These are phyloP conservation scores for Spondyliosoma cantharus DNA, from an alignment of 2,797 vertebrate species.

Conservation along the genomic window DNA sequence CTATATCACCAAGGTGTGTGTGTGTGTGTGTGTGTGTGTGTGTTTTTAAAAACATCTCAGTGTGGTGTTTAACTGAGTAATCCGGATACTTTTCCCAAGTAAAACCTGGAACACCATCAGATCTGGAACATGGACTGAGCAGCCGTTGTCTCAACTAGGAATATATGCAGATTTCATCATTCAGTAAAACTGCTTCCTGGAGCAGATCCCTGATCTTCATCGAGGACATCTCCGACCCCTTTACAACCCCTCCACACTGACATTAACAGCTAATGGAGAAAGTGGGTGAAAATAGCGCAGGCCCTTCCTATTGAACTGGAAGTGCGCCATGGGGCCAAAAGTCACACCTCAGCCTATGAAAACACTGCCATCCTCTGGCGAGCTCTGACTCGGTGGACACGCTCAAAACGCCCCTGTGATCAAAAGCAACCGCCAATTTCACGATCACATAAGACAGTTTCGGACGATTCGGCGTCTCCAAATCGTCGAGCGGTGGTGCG, in stretches of 20 bases:
- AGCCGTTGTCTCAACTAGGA: neutral
- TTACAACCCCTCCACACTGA: neutral
- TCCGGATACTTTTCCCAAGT: neutral
- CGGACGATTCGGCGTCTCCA: neutral
- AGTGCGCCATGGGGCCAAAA: conserved; percentile 55
- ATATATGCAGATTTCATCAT: neutral
- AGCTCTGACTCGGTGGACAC: conserved; percentile 23
- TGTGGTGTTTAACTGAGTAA: neutral
- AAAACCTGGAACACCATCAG: conserved; percentile 11
- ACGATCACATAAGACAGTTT: neutral
- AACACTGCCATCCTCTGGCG: conserved; percentile 72
- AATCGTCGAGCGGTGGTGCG: conserved; percentile 43
- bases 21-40: too few species aligned
- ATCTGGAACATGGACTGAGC: neutral
- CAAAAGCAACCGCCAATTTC: neutral
- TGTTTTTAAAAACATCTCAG: neutral
- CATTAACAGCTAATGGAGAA: neutral
- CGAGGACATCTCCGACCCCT: neutral
- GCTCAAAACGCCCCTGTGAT: neutral
- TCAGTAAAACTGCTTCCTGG: neutral
- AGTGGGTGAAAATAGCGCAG: neutral
- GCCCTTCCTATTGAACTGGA: conserved; percentile 16
- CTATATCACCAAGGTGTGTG: neutral
- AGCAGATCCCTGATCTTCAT: neutral
- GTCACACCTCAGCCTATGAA: conserved; percentile 52